Evolutionary conservation across 1,140 invertebrate species (phyloP), one percentile per base, ranked within the genome.

Genomic region (Vanessa tameamea): DNA sequence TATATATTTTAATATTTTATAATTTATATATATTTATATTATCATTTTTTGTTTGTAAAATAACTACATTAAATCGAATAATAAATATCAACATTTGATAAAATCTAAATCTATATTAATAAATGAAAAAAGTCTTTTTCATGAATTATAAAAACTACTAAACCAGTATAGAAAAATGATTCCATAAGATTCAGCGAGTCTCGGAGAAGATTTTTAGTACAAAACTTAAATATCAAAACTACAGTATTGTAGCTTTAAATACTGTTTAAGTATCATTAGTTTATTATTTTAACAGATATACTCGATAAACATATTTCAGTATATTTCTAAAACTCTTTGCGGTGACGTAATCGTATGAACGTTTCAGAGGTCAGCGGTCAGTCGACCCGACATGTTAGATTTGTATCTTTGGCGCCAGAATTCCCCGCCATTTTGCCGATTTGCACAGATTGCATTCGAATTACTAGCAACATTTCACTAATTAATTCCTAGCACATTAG

Each of bases 321-420:
- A 4, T 47, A 48, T 14, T 63, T 61, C 53, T 69, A 69, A 15
- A 69, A 69, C 47, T 61, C 20, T 26, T 47, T 23, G 11, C 55
- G 64, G 57, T 82, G 76, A 85, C 78, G 81, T 79, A 86, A 77
- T 66, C 65, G 78, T 79, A 75, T 78, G 71, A 75, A 82, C 78
- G 77, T 79, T 79, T 68, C 79, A 75, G 80, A 69, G 86, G 88
- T 90, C 87, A 81, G 76, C 84, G 86, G 84, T 85, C 85, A 85
- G 79, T 81, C 83, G 82, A 83, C 83, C 83, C 79, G 80, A 81
- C 82, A 81, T 84, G 81, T 82, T 81, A 84, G 87, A 88, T 90
- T 78, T 64, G 77, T 88, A 88, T 87, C 88, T 83, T 84, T 86
- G 85, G 87, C 86, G 88, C 87, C 87, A 87, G 80, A 83, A 81